A percentile compares a stretch with the other conserved stretches of the same genome.
Conservation (phyloP, 2,888 invertebrate genomes). For the Andricus curvator region DNA sequence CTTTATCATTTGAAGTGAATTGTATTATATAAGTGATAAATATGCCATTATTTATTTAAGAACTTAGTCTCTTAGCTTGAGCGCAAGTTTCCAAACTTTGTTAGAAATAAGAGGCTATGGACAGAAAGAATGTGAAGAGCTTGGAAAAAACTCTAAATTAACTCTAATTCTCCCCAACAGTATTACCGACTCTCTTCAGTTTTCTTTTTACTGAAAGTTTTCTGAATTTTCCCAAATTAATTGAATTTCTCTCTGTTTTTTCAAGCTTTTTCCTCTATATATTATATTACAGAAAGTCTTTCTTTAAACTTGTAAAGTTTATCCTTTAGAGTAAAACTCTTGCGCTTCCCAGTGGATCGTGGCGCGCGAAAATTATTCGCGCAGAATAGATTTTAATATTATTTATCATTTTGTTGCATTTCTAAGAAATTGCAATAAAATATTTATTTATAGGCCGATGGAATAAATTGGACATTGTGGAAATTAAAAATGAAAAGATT, state of each 20-base stretch:
- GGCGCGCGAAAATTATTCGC: slow-evolving; percentile 2
- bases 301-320: neutral
- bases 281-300: neutral
- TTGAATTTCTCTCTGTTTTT: neutral
- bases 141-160: slow-evolving; percentile 19
- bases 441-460: neutral
- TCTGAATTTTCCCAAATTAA: neutral
- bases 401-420: slow-evolving; percentile 7
- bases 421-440: neutral
- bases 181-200: slow-evolving; percentile 1
- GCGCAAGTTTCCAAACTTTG: neutral
- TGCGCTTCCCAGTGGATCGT: neutral
- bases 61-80: slow-evolving; percentile 1
- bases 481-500: slow-evolving; percentile 14
- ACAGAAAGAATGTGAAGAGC: slow-evolving; percentile 1
- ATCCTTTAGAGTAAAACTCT: slow-evolving; percentile 1
- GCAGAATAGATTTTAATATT: neutral
- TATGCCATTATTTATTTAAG: slow-evolving; percentile 29
- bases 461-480: neutral
- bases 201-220: neutral
- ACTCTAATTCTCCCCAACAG: slow-evolving; percentile 6
- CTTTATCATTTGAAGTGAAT: neutral
- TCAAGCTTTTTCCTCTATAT: neutral
- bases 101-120: slow-evolving; percentile 22
- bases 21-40: neutral